phyloP scores from a whole-genome alignment of 2,888 invertebrate species.

The Helicoverpa assulta region DNA sequence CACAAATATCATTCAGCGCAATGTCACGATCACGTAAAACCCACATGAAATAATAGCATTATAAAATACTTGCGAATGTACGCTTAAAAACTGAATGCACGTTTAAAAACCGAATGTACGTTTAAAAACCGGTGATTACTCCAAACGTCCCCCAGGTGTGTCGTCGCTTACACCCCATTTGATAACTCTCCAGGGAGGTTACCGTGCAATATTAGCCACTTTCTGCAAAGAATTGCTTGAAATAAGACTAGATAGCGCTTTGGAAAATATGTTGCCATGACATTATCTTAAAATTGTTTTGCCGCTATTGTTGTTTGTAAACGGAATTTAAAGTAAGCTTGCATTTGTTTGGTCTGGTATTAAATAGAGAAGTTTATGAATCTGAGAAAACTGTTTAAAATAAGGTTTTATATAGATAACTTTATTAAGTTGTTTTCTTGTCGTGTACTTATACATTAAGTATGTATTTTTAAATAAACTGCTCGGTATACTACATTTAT shows the following conservation, averaged over 20 bases:
- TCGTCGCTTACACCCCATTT: slow-evolving; percentile 44
- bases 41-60: not conserved
- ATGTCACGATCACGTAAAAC: not conserved
- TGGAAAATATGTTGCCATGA: slow-evolving; percentile 52
- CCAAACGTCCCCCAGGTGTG: slow-evolving; percentile 48
- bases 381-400: too few relatives aligned
- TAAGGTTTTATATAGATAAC: too few relatives aligned
- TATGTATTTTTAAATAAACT: too few relatives aligned
- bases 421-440: too few relatives aligned
- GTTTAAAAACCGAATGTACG: not conserved
- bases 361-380: not conserved
- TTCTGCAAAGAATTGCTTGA: slow-evolving; percentile 47
- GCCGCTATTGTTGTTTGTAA: slow-evolving; percentile 44
- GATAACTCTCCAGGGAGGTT: slow-evolving; percentile 24
- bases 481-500: too few relatives aligned
- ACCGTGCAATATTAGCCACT: slow-evolving; percentile 47
- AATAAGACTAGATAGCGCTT: slow-evolving; percentile 51
- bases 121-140: slow-evolving; percentile 53
- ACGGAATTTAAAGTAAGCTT: slow-evolving; percentile 28
- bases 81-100: not conserved
- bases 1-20: too few relatives aligned
- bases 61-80: slow-evolving; percentile 2
- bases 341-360: slow-evolving; percentile 25
- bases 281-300: slow-evolving; percentile 43
- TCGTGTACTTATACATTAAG: too few relatives aligned